Evolutionary conservation across 1,140 invertebrate genomes (phyloP).

Genomic region (Penaeus vannamei): DNA sequence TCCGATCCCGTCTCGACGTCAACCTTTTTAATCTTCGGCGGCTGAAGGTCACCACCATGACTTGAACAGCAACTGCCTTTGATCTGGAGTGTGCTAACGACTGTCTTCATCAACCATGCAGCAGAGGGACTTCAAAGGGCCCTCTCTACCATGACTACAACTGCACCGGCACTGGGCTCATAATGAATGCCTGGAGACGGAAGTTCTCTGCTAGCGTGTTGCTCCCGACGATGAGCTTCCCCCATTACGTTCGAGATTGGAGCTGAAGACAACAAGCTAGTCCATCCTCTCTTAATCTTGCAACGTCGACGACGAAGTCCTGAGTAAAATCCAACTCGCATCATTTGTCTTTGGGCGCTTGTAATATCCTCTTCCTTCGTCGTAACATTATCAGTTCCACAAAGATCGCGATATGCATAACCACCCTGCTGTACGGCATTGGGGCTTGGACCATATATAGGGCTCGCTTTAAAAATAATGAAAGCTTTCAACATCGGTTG

Average conservation of each 20-base stretch:
- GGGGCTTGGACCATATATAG: background rate
- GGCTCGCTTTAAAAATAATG: too few species aligned
- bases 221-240: too few species aligned
- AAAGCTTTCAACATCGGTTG: too few species aligned
- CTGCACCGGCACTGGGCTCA: too few species aligned
- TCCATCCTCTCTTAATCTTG: too few species aligned
- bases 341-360: background rate
- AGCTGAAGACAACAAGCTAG: too few species aligned
- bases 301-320: background rate
- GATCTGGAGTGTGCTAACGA: background rate
- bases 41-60: background rate
- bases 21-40: background rate
- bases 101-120: too few species aligned
- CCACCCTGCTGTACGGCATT: background rate
- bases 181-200: too few species aligned
- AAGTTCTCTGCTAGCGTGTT: too few species aligned
- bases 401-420: background rate
- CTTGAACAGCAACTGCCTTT: background rate
- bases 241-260: too few species aligned
- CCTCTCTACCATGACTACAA: too few species aligned
- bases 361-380: background rate
- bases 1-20: background rate
- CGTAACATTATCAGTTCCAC: background rate
- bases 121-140: too few species aligned
- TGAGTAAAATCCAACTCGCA: background rate